Percentiles rank a stretch among this genome's conserved stretches.
Conservation (phyloP, 2,797 vertebrate species). For the Sebastes aleutianus region DNA sequence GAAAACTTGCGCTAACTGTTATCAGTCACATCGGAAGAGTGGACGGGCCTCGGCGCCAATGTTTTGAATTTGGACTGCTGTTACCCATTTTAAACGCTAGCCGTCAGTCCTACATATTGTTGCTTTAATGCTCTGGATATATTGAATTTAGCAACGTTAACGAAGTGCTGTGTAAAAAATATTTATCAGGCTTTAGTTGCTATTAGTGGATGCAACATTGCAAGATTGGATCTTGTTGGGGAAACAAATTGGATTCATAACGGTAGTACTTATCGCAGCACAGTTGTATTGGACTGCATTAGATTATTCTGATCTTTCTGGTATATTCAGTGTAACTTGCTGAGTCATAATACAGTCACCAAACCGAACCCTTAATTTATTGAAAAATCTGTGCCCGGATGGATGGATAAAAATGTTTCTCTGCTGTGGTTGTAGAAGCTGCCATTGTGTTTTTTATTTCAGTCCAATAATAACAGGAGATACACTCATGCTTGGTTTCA, state of each 20-base stretch:
- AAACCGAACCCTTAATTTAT: background rate
- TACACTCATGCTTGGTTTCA: constrained; percentile 21
- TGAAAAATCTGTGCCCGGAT: background rate
- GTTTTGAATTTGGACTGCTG: too few relatives aligned
- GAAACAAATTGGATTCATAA: background rate
- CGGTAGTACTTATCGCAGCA: background rate
- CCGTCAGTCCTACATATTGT: too few relatives aligned
- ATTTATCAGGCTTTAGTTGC: too few relatives aligned
- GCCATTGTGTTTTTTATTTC: background rate
- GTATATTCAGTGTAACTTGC: background rate
- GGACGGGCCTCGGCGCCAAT: too few relatives aligned
- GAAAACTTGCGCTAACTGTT: too few relatives aligned
- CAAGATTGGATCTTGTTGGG: background rate
- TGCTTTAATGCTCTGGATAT: background rate
- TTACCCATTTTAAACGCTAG: too few relatives aligned
- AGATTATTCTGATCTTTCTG: background rate
- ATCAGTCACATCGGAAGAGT: too few relatives aligned
- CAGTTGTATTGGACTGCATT: background rate
- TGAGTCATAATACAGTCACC: background rate
- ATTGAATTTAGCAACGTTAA: too few relatives aligned
- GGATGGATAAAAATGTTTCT: background rate
- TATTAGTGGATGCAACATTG: background rate
- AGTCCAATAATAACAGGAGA: constrained; percentile 38
- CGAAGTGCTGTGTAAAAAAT: too few relatives aligned
- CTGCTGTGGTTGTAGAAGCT: background rate